Evolutionary conservation across 2,888 invertebrate species (phyloP), one percentile per base, ranked within the genome.

Genomic region (Lordiphosa andalusiaca): DNA sequence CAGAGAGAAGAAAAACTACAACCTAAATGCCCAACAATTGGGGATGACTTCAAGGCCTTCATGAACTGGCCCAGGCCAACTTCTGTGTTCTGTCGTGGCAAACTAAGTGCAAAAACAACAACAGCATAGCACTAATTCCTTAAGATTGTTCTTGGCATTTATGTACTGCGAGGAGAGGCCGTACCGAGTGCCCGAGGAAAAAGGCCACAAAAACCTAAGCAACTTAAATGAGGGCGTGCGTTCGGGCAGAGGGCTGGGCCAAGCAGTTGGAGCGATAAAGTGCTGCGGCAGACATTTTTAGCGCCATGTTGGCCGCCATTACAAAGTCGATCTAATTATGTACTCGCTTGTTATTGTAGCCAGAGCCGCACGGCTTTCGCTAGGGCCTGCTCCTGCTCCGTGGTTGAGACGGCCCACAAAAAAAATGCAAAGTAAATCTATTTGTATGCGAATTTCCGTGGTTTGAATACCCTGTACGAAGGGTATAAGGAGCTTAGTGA

Each of bases 241-340:
- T 6, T 67, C 49, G 53, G 10, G 44, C 35, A 21, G 16, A 10
- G 10, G 21, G 21, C 30, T 10, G 16, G 38, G 35, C 33, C 37
- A 16, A 25, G 47, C 54, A 16, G 47, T 55, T 59, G 56, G 52
- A 58, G 76, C 76, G 73, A 73, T 73, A 73, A 74, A 74, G 73
- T 74, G 77, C 73, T 70, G 71, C 49, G 58, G 63, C 73, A 74
- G 73, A 74, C 73, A 76, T 74, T 76, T 76, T 73, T 73, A 74
- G 70, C 73, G 73, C 73, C 73, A 74, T 76, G 73, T 63, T 66
- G 71, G 68, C 63, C 77, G 77, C 77, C 77, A 74, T 76, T 74
- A 71, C 70, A 77, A 73, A 74, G 73, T 76, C 73, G 77, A 74
- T 74, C 73, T 74, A 74, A 74, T 74, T 74, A 74, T 74, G 73